phyloP scores from a whole-genome alignment of 1,140 invertebrate genomes.

The Drosophila truncata region DNA sequence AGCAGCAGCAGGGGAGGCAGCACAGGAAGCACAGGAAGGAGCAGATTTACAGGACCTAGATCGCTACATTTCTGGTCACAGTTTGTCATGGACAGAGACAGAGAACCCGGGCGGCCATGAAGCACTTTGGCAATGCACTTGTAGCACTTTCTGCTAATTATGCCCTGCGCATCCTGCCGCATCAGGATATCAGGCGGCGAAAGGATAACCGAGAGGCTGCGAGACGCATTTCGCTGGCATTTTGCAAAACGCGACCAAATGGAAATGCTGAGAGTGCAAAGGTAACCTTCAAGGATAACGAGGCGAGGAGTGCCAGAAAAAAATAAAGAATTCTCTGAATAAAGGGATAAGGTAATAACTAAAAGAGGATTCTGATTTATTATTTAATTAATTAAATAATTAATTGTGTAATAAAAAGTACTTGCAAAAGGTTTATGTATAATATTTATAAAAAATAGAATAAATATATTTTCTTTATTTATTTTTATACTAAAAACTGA shows the following conservation, averaged over 20 bases:
- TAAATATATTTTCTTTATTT: too few relatives aligned
- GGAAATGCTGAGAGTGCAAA: slow-evolving; percentile 44
- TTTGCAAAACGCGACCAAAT: slow-evolving; percentile 47
- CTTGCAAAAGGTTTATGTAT: too few relatives aligned
- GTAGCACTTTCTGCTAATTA: slow-evolving; percentile 73
- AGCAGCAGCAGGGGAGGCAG: not conserved
- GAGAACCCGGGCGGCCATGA: too few relatives aligned
- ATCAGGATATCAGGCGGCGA: not conserved
- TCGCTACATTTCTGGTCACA: slow-evolving; percentile 39
- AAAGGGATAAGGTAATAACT: not conserved
- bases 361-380: too few relatives aligned
- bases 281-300: not conserved
- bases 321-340: not conserved
- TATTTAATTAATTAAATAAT: too few relatives aligned
- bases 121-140: slow-evolving; percentile 53
- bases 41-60: slow-evolving; percentile 34
- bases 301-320: too few relatives aligned
- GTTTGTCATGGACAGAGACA: slow-evolving; percentile 23
- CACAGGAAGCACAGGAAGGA: too few relatives aligned
- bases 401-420: too few relatives aligned
- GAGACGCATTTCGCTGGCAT: slow-evolving; percentile 35
- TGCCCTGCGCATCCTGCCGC: slow-evolving; percentile 36
- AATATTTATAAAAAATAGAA: too few relatives aligned
- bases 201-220: slow-evolving; percentile 17
- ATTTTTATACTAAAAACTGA: too few relatives aligned